phyloP scores from a whole-genome alignment of 1,140 invertebrate species.

The Megalopta genalis region DNA sequence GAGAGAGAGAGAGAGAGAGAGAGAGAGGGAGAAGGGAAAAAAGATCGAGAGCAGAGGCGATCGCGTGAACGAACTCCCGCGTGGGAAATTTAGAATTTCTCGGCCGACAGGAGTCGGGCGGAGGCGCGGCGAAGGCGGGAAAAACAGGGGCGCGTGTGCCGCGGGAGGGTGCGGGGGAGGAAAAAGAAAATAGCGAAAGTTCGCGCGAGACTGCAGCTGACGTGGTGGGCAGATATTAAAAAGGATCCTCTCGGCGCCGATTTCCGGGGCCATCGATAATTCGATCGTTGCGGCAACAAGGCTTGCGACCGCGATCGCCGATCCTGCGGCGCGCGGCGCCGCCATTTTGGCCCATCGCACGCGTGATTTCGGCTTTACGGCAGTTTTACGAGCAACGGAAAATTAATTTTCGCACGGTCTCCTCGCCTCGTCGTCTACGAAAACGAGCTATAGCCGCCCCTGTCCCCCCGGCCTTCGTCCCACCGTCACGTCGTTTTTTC shows the following conservation, averaged over 20 bases:
- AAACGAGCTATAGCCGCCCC: no score
- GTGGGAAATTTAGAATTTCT: conserved; percentile 50
- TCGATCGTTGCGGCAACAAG: conserved; percentile 1
- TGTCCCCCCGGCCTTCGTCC: no score
- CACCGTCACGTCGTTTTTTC: no score
- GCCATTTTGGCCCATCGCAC: conserved; percentile 17
- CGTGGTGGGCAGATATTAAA: conserved; percentile 64
- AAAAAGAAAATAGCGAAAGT: conserved; percentile 25
- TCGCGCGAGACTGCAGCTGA: conserved; percentile 48
- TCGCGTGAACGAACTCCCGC: conserved; percentile 42
- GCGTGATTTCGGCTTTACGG: conserved; percentile 27
- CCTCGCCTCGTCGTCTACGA: no score
- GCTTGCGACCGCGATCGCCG: not conserved
- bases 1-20: not conserved
- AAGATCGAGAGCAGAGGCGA: conserved; percentile 11
- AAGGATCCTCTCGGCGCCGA: conserved; percentile 35
- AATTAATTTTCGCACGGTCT: conserved; percentile 34
- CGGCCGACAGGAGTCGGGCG: not conserved
- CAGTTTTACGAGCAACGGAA: conserved; percentile 12
- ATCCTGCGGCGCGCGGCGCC: not conserved
- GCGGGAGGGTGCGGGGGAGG: no score
- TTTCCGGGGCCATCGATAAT: conserved; percentile 40
- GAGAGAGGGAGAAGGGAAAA: not conserved
- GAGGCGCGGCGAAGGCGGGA: not conserved
- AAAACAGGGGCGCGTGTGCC: not conserved